Percentiles rank a stretch among this genome's conserved stretches.
These are phyloP conservation scores for Ceriagrion tenellum DNA, from an alignment of 2,888 invertebrate genomes.

Conservation along the genomic window DNA sequence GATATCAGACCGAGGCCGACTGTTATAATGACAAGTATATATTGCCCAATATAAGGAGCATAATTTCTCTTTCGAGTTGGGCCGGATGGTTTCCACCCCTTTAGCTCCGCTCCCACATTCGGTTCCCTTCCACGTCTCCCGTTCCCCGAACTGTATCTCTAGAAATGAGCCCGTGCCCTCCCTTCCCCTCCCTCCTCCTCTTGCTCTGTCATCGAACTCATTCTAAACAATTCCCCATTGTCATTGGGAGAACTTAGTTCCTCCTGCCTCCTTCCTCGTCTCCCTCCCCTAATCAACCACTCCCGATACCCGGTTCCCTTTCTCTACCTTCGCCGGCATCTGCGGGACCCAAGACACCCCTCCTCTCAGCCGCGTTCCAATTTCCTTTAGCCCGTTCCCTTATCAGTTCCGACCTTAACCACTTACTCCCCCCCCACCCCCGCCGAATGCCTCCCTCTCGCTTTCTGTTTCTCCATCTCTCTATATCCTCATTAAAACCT, in stretches of 20 bases:
- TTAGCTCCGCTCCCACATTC: background rate
- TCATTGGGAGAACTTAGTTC: slow-evolving; percentile 41
- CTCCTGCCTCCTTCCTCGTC: background rate
- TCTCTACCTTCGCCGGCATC: background rate
- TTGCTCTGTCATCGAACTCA: slow-evolving; percentile 30
- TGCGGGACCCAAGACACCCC: background rate
- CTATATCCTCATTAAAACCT: slow-evolving; percentile 2
- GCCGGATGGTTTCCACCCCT: background rate
- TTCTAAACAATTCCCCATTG: slow-evolving; percentile 45
- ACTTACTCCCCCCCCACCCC: background rate
- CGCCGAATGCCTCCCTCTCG: background rate
- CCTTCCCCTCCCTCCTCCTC: background rate
- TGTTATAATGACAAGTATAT: slow-evolving; percentile 14
- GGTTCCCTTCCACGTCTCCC: background rate
- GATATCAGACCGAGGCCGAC: background rate
- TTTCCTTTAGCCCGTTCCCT: slow-evolving; percentile 35
- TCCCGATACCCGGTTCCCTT: background rate
- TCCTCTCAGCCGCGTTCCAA: background rate
- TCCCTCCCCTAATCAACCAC: background rate
- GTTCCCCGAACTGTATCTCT: background rate
- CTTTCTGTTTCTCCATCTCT: slow-evolving; percentile 7
- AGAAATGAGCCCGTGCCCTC: background rate
- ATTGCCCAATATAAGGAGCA: slow-evolving; percentile 12
- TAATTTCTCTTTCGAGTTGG: background rate
- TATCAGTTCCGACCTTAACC: slow-evolving; percentile 45